Conservation (phyloP, 2,888 invertebrate genomes). For the Tetragonula carbonaria region DNA sequence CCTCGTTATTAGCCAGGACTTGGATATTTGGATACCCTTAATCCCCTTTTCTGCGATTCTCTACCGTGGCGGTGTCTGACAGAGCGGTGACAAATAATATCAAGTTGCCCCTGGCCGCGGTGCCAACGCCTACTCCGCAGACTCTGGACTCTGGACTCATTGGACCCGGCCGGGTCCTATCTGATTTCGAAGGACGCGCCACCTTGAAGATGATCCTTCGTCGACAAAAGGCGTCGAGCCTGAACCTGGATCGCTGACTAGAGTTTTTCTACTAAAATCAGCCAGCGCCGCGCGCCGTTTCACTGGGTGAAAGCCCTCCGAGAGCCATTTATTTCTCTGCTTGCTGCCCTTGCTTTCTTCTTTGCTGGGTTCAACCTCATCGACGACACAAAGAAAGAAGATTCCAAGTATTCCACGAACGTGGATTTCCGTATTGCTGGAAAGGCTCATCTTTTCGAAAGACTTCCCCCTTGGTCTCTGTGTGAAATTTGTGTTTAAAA, state of each 20-base stretch:
- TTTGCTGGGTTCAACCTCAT: not conserved
- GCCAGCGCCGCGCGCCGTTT: constrained; percentile 2
- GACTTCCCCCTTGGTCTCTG: too few relatives aligned
- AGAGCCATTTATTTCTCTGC: constrained; percentile 17
- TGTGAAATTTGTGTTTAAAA: not conserved
- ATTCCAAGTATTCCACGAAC: not conserved
- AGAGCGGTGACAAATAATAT: constrained; percentile 79
- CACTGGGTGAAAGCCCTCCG: constrained; percentile 2
- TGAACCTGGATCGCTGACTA: constrained; percentile 7
- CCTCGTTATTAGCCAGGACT: constrained; percentile 76
- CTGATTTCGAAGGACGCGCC: constrained; percentile 62
- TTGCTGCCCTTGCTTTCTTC: not conserved
- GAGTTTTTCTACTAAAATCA: constrained; percentile 41
- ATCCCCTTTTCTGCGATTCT: constrained; percentile 78
- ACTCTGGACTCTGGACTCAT: not conserved
- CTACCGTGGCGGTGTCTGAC: constrained; percentile 75
- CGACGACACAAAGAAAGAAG: not conserved
- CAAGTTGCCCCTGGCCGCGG: constrained; percentile 66
- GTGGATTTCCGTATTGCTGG: not conserved
- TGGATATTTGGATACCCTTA: constrained; percentile 82
- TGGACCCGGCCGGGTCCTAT: constrained; percentile 41
- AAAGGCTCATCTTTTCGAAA: not conserved
- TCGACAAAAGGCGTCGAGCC: constrained; percentile 51
- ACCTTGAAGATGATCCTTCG: constrained; percentile 62
- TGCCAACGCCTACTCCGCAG: not conserved